These are phyloP conservation scores for Drosophila longiperda DNA, from an alignment of 2,888 invertebrate genomes.

Conservation along the genomic window DNA sequence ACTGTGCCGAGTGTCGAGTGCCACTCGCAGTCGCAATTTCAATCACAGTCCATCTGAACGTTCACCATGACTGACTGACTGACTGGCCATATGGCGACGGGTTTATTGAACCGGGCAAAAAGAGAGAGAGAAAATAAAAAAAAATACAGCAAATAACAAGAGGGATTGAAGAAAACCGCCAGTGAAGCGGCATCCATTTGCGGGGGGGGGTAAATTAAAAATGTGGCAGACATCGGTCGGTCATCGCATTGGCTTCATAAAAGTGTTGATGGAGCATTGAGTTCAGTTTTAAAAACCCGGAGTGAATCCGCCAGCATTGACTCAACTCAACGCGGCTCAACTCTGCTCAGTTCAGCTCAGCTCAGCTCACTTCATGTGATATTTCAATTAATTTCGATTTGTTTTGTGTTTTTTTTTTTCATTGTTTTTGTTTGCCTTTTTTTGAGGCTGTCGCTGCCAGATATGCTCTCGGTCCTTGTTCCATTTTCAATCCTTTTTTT, in stretches of 20 bases:
- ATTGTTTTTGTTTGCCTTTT: neutral
- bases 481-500: conserved; percentile 41
- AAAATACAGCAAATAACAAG: conserved; percentile 8
- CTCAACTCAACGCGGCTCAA: neutral
- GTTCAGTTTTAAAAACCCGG: conserved; percentile 24
- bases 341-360: neutral
- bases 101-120: conserved; percentile 67
- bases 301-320: conserved; percentile 19
- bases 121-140: conserved; percentile 5
- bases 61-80: conserved; percentile 36
- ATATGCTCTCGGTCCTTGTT: conserved; percentile 29
- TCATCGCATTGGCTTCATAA: conserved; percentile 62
- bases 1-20: neutral
- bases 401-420: conserved; percentile 34
- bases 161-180: conserved; percentile 37
- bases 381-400: conserved; percentile 73
- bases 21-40: conserved; percentile 27
- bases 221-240: conserved; percentile 57
- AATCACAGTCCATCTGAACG: conserved; percentile 20
- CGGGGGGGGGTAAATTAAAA: conserved; percentile 67
- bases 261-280: conserved; percentile 54
- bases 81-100: conserved; percentile 48
- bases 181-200: conserved; percentile 44
- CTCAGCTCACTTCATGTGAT: conserved; percentile 53
- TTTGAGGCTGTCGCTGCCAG: conserved; percentile 32